A percentile compares a stretch with the other conserved stretches of the same genome.
These are phyloP conservation scores for Siniperca undulata DNA, from an alignment of 2,797 vertebrate genomes.

Conservation along the genomic window DNA sequence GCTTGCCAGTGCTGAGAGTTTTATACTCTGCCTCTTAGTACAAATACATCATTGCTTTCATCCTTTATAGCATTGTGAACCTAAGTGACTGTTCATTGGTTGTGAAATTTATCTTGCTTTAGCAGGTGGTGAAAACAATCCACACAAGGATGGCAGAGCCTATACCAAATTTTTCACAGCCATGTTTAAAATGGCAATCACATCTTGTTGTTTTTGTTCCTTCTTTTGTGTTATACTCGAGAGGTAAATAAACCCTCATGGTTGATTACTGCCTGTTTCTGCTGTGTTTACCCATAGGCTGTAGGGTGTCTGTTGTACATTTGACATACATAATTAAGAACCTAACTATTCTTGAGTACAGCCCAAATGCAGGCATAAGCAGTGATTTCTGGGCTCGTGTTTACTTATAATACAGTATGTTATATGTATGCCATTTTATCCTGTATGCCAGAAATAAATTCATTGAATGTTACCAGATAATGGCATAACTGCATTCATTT, in stretches of 20 bases:
- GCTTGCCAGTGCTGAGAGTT: conserved; percentile 56
- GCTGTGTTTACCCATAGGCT: conserved; percentile 33
- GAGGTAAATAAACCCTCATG: conserved; percentile 52
- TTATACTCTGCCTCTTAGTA: conserved; percentile 52
- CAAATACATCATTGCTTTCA: conserved; percentile 72
- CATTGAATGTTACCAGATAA: not conserved
- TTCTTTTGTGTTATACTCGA: conserved; percentile 55
- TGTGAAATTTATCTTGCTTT: conserved; percentile 74
- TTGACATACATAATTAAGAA: conserved; percentile 63
- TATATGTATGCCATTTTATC: not conserved
- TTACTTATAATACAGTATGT: not conserved
- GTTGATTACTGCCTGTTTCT: conserved; percentile 52
- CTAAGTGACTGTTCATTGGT: conserved; percentile 66
- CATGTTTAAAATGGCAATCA: conserved; percentile 69
- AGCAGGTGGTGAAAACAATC: conserved; percentile 71
- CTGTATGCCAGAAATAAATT: not conserved
- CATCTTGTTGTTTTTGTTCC: conserved; percentile 54
- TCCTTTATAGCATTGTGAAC: conserved; percentile 67
- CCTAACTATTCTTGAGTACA: conserved; percentile 27
- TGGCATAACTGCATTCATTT: not conserved
- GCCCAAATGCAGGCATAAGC: not conserved
- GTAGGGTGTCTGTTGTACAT: conserved; percentile 14
- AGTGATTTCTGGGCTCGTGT: not conserved
- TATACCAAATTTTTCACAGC: conserved; percentile 54
- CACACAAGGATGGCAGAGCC: conserved; percentile 49